Evolutionary conservation across 2,888 invertebrate species (phyloP).

Genomic region (Parasteatoda lunata): DNA sequence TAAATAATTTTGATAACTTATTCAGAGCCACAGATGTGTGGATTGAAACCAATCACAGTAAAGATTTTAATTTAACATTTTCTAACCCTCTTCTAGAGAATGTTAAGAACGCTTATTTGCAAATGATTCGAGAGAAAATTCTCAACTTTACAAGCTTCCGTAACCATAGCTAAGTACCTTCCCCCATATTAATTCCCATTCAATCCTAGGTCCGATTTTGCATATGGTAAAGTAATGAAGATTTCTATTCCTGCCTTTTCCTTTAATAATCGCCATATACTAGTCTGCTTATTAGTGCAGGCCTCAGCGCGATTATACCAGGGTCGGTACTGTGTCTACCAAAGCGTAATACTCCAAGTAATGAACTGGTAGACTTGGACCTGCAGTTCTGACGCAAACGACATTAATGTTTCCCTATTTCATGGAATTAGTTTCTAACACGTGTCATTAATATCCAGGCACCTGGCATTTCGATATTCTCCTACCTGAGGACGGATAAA

Average conservation of each 20-base stretch:
- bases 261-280: conserved; percentile 31
- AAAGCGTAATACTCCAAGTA: conserved; percentile 57
- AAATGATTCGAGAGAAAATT: too few species aligned
- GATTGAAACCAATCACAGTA: too few species aligned
- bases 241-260: conserved; percentile 41
- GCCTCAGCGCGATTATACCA: conserved; percentile 34
- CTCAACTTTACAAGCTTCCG: neutral
- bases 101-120: too few species aligned
- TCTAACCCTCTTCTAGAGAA: too few species aligned
- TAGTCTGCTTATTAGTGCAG: conserved; percentile 35
- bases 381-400: conserved; percentile 47
- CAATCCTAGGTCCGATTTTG: neutral
- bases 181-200: neutral
- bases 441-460: conserved; percentile 64
- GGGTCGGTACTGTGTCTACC: conserved; percentile 41
- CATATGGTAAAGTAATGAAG: conserved; percentile 16
- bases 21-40: too few species aligned
- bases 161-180: neutral
- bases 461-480: conserved; percentile 56
- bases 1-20: too few species aligned
- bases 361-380: conserved; percentile 53
- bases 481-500: conserved; percentile 52
- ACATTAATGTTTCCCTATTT: conserved; percentile 63
- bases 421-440: conserved; percentile 67
- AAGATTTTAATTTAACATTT: too few species aligned